phyloP scores from a whole-genome alignment of 2,888 invertebrate genomes.

The Phengaris alcon region DNA sequence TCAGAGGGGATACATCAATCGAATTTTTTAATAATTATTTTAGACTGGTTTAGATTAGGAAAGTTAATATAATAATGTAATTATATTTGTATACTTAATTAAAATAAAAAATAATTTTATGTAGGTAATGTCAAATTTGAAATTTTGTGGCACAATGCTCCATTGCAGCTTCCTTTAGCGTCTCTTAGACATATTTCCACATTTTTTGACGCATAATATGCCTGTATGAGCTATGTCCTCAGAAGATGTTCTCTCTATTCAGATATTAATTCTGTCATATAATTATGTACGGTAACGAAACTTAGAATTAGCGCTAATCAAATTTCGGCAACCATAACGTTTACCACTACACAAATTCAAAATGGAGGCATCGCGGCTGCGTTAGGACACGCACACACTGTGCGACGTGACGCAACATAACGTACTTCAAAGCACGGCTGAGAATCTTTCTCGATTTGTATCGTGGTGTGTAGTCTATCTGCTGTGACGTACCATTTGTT shows the following conservation, averaged over 20 bases:
- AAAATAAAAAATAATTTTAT: not conserved
- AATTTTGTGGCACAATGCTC: too few species aligned
- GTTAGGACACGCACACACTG: constrained; percentile 32
- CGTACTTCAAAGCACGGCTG: not conserved
- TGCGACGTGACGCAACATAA: constrained; percentile 32
- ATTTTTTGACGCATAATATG: not conserved
- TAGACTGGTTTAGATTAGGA: not conserved
- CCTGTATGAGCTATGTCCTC: not conserved
- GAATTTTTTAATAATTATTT: not conserved
- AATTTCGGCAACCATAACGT: constrained; percentile 36
- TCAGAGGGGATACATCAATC: not conserved
- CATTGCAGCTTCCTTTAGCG: too few species aligned
- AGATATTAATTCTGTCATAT: not conserved
- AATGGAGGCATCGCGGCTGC: constrained; percentile 43
- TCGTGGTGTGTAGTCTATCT: not conserved
- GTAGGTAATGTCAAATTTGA: too few species aligned
- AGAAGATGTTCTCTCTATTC: not conserved
- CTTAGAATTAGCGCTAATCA: constrained; percentile 27
- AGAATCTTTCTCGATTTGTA: not conserved
- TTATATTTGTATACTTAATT: not conserved
- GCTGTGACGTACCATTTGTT: too few species aligned
- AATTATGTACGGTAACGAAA: not conserved
- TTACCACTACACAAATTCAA: constrained; percentile 39
- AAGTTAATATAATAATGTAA: not conserved
- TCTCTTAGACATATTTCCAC: too few species aligned